phyloP scores from a whole-genome alignment of 2,797 vertebrate genomes.

The Gallinago nigripennis region DNA sequence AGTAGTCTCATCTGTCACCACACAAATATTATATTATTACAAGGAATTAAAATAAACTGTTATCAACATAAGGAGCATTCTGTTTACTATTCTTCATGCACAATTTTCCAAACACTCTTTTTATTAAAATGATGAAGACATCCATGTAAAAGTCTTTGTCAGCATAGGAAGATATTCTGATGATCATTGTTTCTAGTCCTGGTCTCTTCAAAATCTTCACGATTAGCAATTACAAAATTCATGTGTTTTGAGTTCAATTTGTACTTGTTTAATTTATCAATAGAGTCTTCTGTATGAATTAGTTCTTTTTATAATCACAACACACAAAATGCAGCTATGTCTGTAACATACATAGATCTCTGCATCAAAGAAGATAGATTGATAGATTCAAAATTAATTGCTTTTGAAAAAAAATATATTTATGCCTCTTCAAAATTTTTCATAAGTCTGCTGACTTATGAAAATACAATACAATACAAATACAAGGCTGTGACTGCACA shows the following conservation, averaged over 20 bases:
- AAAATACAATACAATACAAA: not conserved
- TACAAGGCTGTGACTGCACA: not conserved
- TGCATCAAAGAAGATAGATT: not conserved
- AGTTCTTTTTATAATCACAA: not conserved
- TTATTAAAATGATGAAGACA: not conserved
- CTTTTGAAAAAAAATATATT: not conserved
- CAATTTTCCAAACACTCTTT: not conserved
- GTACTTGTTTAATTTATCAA: not conserved
- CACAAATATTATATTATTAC: not conserved
- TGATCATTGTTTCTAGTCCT: not conserved
- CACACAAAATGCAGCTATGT: not conserved
- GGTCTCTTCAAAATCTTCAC: not conserved
- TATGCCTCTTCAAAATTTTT: not conserved
- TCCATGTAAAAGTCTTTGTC: not conserved
- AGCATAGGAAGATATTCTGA: not conserved
- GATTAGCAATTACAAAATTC: not conserved
- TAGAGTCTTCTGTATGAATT: not conserved
- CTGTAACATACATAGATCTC: not conserved
- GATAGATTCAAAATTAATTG: not conserved
- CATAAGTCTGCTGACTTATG: not conserved
- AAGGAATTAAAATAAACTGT: not conserved
- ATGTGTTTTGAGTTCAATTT: not conserved
- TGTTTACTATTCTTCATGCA: not conserved
- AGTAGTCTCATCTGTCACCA: not conserved
- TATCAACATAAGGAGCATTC: not conserved